These are phyloP conservation scores for Lasioglossum malachurum DNA, from an alignment of 2,888 invertebrate species.

Conservation along the genomic window DNA sequence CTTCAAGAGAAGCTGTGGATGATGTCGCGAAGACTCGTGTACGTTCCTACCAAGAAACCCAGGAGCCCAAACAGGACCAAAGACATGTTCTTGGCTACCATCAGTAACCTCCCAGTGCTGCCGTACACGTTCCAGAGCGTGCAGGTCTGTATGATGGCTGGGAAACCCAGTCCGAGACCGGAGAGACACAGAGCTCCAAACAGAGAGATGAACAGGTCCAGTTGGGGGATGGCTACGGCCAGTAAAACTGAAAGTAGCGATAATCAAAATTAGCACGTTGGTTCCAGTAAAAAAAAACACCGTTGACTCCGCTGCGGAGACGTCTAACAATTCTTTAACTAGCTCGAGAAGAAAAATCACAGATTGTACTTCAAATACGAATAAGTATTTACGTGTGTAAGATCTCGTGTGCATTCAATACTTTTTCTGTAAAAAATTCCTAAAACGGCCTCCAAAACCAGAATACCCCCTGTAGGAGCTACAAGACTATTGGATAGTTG, in stretches of 20 bases:
- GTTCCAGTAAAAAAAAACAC: too few relatives aligned
- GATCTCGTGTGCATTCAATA: not conserved
- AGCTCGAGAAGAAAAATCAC: too few relatives aligned
- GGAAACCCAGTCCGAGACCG: constrained; percentile 95
- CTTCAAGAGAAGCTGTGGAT: constrained; percentile 86
- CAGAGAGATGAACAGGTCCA: constrained; percentile 90
- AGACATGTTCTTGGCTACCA: constrained; percentile 88
- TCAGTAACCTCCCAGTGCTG: constrained; percentile 86
- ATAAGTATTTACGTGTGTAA: too few relatives aligned
- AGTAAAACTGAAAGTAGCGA: constrained; percentile 89
- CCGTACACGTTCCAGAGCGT: constrained; percentile 91
- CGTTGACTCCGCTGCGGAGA: too few relatives aligned
- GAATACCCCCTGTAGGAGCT: not conserved
- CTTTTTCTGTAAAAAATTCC: not conserved
- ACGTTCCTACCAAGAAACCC: constrained; percentile 90
- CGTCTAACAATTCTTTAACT: too few relatives aligned
- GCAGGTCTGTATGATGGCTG: constrained; percentile 94
- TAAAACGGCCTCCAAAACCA: too few relatives aligned
- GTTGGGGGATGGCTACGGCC: constrained; percentile 93
- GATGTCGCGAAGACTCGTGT: constrained; percentile 89
- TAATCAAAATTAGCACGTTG: not conserved
- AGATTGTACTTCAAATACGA: too few relatives aligned
- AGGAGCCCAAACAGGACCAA: constrained; percentile 89
- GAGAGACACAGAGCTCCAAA: constrained; percentile 96
- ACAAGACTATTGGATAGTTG: not conserved